Evolutionary conservation across 2,797 vertebrate species (phyloP).

Genomic region (Pangasius mekongensis): DNA sequence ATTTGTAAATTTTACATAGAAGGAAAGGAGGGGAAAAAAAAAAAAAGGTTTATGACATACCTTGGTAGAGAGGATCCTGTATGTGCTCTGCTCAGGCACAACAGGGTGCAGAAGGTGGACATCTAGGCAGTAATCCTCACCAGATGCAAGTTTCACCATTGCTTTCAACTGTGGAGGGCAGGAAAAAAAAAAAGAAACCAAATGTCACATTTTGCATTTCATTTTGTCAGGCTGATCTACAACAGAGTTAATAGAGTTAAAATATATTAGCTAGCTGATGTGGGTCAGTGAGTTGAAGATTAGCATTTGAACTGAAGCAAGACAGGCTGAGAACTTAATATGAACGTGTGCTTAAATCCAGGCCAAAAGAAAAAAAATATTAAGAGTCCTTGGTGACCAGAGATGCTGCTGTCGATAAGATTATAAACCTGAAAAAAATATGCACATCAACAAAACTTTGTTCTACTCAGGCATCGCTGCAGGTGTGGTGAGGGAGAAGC

Average conservation of each 20-base stretch:
- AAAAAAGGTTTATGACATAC: conserved; percentile 66
- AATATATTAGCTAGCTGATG: background rate
- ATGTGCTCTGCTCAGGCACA: conserved; percentile 87
- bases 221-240: background rate
- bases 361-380: background rate
- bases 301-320: background rate
- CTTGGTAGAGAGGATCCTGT: conserved; percentile 94
- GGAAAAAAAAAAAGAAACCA: background rate
- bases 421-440: conserved; percentile 29
- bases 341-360: background rate
- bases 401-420: background rate
- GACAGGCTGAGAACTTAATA: background rate
- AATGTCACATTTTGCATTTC: conserved; percentile 16
- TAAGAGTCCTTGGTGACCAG: background rate
- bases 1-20: background rate
- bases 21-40: background rate
- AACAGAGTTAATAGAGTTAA: too few species aligned
- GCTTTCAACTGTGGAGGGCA: conserved; percentile 80
- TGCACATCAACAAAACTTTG: conserved; percentile 14
- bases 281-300: background rate
- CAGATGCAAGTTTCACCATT: conserved; percentile 82
- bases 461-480: conserved; percentile 8
- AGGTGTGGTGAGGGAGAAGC: conserved; percentile 30
- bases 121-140: conserved; percentile 82
- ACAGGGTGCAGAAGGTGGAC: conserved; percentile 86